Base-by-base conservation (phyloP, 1,140 invertebrate species). In the Drosophila lacertosa region DNA sequence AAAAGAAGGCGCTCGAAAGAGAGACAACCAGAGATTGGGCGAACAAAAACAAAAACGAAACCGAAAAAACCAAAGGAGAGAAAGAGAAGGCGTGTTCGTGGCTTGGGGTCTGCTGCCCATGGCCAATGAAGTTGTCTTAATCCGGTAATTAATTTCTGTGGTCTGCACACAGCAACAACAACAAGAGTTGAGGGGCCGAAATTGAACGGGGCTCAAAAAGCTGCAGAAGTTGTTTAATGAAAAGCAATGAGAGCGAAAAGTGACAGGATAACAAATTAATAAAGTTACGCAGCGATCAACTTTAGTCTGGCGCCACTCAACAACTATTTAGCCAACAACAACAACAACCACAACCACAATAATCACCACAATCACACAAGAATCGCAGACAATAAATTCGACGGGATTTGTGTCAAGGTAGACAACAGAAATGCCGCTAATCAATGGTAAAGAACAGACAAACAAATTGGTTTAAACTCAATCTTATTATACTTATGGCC, bases 191-290 rank as follows among this genome's bases (percentile, higher is more conserved):
- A 6, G 22, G 13, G 11, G 32, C 29, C 20, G 22, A 7, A 7
- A 7, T 9, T 5, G 26, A 1, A 29, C 26, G 13, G 11, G 4
- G 10, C 18, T 10, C 22, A 13, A 40, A 40, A 15, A 35, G 42
- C 16, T 40, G 51, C 26, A 39, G 51, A 51, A 66, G 62, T 57
- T 67, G 57, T 67, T 74, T 71, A 84, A 83, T 84, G 76, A 79
- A 84, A 76, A 76, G 63, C 80, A 83, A 84, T 83, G 76, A 84
- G 73, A 84, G 76, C 67, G 76, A 74, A 79, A 81, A 88, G 77
- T 88, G 81, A 88, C 81, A 82, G 81, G 74, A 74, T 77, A 88
- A 77, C 81, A 86, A 88, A 86, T 86, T 86, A 86, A 88, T 86
- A 82, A 86, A 88, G 74, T 88, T 86, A 62, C 50, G 77, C 77